Conservation (phyloP, 2,113 vertebrate species). For the Arenaria interpres region DNA sequence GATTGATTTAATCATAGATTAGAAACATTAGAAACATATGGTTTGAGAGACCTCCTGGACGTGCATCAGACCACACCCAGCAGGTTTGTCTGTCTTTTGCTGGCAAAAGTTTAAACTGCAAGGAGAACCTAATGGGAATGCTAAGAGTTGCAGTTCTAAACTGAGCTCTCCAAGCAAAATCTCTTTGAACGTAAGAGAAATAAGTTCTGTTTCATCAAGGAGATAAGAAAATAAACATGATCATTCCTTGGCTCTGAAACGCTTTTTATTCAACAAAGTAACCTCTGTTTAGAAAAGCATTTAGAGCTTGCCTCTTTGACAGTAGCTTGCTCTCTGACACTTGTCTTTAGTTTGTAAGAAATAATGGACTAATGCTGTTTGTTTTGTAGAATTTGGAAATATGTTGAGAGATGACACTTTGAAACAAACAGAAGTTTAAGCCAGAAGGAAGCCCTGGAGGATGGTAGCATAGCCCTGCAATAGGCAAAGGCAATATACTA, state of each 20-base stretch:
- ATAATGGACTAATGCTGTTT: background rate
- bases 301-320: background rate
- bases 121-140: background rate
- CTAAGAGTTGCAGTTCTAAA: background rate
- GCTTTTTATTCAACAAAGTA: constrained; percentile 22
- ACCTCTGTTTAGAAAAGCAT: constrained; percentile 17
- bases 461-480: background rate
- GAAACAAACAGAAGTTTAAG: background rate
- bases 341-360: background rate
- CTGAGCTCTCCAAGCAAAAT: background rate
- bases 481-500: background rate
- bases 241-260: constrained; percentile 51
- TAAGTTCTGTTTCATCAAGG: constrained; percentile 29
- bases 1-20: background rate
- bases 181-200: constrained; percentile 30
- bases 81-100: constrained; percentile 5
- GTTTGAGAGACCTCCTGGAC: background rate
- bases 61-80: background rate
- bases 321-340: background rate
- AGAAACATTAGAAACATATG: background rate
- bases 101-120: constrained; percentile 12
- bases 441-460: background rate
- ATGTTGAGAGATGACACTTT: background rate
- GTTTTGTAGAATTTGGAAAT: constrained; percentile 1
- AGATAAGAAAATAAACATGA: constrained; percentile 50